Percentiles rank a stretch among this genome's conserved stretches.
phyloP scores from a whole-genome alignment of 2,888 invertebrate species.

The Geotrupes spiniger region DNA sequence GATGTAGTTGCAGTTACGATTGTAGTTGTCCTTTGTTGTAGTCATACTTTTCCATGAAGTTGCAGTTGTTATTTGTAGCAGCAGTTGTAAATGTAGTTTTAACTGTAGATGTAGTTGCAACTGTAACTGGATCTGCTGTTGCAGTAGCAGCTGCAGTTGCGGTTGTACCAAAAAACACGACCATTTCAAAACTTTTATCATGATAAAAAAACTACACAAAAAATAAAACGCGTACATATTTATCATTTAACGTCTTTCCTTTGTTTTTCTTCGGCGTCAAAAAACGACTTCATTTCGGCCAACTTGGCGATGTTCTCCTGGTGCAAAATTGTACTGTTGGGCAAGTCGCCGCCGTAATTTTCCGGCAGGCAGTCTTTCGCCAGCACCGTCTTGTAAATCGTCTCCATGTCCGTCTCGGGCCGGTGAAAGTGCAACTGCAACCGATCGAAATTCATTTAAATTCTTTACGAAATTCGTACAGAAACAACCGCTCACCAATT shows the following conservation, averaged over 20 bases:
- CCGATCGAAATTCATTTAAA: neutral
- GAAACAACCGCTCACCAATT: neutral
- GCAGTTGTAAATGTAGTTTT: too few species aligned
- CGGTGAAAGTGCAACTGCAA: slow-evolving; percentile 62
- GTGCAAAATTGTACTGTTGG: slow-evolving; percentile 37
- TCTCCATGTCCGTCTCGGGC: slow-evolving; percentile 55
- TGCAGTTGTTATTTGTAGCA: too few species aligned
- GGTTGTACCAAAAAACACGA: too few species aligned
- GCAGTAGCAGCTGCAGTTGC: too few species aligned
- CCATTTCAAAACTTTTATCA: too few species aligned
- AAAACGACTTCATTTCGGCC: slow-evolving; percentile 33
- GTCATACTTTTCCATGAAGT: too few species aligned
- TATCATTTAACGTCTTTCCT: slow-evolving; percentile 8
- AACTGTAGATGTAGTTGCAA: too few species aligned
- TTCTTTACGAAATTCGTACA: slow-evolving; percentile 7
- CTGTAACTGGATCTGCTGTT: too few species aligned
- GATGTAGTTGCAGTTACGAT: too few species aligned
- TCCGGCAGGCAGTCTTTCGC: slow-evolving; percentile 58
- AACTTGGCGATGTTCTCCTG: slow-evolving; percentile 35
- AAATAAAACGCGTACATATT: too few species aligned
- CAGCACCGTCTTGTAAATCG: slow-evolving; percentile 56
- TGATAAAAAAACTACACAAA: too few species aligned
- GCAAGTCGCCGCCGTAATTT: slow-evolving; percentile 61
- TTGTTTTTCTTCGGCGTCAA: slow-evolving; percentile 38
- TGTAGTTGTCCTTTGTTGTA: too few species aligned